A percentile compares a stretch with the other conserved stretches of the same genome.
Conservation (phyloP, 2,113 vertebrate genomes). For the Smithornis capensis region DNA sequence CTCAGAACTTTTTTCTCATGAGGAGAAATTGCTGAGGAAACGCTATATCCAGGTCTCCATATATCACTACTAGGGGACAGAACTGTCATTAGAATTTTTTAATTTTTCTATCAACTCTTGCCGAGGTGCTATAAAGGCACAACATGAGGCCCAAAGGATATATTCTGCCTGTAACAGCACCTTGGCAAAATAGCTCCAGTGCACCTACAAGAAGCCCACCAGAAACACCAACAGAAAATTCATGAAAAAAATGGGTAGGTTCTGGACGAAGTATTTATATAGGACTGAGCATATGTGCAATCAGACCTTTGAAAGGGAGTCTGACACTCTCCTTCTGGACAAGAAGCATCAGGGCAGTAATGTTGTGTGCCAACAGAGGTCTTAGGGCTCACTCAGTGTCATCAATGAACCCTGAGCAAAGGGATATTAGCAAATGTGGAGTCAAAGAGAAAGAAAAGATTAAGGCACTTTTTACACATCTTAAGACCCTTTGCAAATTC, state of each 20-base stretch:
- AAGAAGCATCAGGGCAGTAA: background rate
- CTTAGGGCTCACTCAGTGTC: background rate
- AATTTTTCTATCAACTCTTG: background rate
- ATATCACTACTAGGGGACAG: background rate
- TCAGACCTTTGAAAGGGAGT: background rate
- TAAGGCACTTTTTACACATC: background rate
- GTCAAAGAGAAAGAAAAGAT: background rate
- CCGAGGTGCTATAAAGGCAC: background rate
- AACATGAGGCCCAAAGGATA: background rate
- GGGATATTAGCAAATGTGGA: background rate
- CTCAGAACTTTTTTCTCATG: background rate
- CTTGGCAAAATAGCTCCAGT: background rate
- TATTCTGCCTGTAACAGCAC: background rate
- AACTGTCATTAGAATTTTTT: background rate
- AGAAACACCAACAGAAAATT: background rate
- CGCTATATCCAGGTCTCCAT: background rate
- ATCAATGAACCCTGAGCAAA: background rate
- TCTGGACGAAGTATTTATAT: background rate
- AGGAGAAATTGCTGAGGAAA: background rate
- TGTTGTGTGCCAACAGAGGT: background rate
- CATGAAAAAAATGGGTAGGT: background rate
- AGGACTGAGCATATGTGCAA: background rate
- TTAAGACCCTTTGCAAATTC: background rate
- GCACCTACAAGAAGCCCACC: background rate
- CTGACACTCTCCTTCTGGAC: background rate